A percentile compares a stretch with the other conserved stretches of the same genome.
These are phyloP conservation scores for Hexactinellida sp. DNA, from an alignment of 37 sponge, comb jelly and placozoan genomes.

Conservation along the genomic window DNA sequence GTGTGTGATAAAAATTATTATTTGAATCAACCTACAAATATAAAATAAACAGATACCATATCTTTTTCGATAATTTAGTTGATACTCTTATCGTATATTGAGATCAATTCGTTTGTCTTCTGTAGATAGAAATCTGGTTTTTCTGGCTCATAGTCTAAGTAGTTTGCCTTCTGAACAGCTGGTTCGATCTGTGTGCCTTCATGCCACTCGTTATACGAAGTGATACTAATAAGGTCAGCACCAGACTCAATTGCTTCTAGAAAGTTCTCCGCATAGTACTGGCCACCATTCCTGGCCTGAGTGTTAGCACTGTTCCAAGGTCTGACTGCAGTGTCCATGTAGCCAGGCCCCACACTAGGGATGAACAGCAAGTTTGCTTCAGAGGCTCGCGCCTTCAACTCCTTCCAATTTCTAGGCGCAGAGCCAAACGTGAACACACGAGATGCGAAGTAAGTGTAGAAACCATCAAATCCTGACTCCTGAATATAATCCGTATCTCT, in stretches of 20 bases:
- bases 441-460: constrained; percentile 80
- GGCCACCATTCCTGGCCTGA: constrained; percentile 25
- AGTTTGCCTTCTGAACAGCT: constrained; percentile 37
- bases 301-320: constrained; percentile 61
- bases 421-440: constrained; percentile 65
- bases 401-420: constrained; percentile 34
- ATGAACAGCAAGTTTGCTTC: constrained; percentile 47
- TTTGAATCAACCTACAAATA: too few species aligned
- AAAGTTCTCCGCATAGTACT: constrained; percentile 47
- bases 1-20: too few species aligned
- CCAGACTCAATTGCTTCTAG: neutral
- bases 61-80: neutral
- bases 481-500: constrained; percentile 19
- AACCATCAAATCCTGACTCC: constrained; percentile 67
- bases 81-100: neutral
- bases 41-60: neutral
- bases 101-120: constrained; percentile 27
- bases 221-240: constrained; percentile 44
- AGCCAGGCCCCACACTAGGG: constrained; percentile 78
- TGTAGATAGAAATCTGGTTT: constrained; percentile 38
- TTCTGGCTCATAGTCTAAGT: constrained; percentile 41
- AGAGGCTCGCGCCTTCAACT: constrained; percentile 28
- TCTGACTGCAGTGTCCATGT: constrained; percentile 57
- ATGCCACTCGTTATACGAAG: constrained; percentile 86
- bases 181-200: constrained; percentile 88